Conservation (phyloP, 2,113 vertebrate genomes). For the Percopsis transmontana region DNA sequence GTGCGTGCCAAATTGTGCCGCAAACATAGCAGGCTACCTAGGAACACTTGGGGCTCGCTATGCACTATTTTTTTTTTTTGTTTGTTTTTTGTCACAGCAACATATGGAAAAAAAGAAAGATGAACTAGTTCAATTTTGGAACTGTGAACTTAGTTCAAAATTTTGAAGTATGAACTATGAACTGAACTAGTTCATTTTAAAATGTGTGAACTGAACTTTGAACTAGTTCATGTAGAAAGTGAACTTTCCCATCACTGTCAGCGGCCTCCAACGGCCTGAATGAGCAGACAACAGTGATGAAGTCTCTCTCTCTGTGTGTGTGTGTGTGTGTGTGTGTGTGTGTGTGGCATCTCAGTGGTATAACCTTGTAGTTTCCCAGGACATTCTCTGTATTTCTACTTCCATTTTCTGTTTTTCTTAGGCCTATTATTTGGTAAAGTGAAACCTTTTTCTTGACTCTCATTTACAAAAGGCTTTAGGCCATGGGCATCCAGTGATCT, state of each 20-base stretch:
- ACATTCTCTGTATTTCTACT: too few species aligned
- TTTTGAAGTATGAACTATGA: too few species aligned
- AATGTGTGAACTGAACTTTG: too few species aligned
- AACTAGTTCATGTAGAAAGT: too few species aligned
- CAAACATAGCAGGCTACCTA: conserved; percentile 35
- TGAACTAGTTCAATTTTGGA: too few species aligned
- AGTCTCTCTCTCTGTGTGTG: background rate
- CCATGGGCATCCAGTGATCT: conserved; percentile 31
- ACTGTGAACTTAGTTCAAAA: too few species aligned
- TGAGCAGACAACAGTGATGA: background rate
- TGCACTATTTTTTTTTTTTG: conserved; percentile 17
- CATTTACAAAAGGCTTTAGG: conserved; percentile 31
- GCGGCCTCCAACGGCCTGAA: conserved; percentile 53
- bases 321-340: background rate
- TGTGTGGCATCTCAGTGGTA: too few species aligned
- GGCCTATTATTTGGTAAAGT: background rate
- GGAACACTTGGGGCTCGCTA: conserved; percentile 32
- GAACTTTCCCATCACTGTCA: conserved; percentile 20
- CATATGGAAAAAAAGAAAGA: too few species aligned
- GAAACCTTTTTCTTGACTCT: background rate
- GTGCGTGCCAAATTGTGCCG: background rate
- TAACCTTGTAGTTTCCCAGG: conserved; percentile 46
- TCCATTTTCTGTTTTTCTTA: too few species aligned
- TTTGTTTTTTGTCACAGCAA: too few species aligned
- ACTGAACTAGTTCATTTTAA: too few species aligned